Conservation (phyloP, 1,140 invertebrate genomes). For the Rhagoletis zephyria region DNA sequence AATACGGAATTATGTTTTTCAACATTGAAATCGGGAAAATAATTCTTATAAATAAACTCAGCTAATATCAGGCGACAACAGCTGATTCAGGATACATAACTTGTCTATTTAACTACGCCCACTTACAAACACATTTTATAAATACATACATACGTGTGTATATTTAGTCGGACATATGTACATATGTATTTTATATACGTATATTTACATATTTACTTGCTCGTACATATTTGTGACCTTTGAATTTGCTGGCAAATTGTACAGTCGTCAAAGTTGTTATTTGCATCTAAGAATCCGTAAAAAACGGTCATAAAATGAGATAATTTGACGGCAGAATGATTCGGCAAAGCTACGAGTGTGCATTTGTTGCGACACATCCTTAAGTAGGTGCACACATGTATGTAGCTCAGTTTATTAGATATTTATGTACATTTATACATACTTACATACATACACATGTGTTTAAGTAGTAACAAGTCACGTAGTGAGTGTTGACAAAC, state of each 20-base stretch:
- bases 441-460: background rate
- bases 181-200: no score
- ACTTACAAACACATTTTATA: no score
- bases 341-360: background rate
- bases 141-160: no score
- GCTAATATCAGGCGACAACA: no score
- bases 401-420: background rate
- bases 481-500: background rate
- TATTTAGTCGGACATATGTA: no score
- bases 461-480: constrained; percentile 10
- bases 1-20: no score
- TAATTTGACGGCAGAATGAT: background rate
- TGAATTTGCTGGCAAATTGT: background rate
- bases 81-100: no score
- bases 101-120: no score
- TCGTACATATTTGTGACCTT: no score
- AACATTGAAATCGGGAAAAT: no score
- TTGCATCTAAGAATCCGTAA: background rate
- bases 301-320: background rate
- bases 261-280: background rate
- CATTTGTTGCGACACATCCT: background rate
- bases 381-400: background rate
- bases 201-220: no score
- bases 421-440: background rate
- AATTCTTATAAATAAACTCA: no score